Evolutionary conservation across 2,888 invertebrate genomes (phyloP).

Genomic region (Conchocele bisecta): DNA sequence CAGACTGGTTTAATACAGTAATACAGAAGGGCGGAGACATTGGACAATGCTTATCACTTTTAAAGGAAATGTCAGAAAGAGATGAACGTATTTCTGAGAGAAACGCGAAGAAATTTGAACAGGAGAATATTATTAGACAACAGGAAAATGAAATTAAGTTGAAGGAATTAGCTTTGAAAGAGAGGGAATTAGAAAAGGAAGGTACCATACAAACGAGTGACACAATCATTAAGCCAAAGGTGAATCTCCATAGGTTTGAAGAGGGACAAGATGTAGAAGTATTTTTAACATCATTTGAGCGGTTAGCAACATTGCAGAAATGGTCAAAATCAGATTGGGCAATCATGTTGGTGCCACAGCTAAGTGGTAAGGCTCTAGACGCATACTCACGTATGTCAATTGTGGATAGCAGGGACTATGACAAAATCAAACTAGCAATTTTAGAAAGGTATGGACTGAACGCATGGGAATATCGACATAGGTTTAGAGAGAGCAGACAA

Average conservation of each 20-base stretch:
- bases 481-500: background rate
- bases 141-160: background rate
- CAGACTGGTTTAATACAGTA: background rate
- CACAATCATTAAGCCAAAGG: background rate
- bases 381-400: background rate
- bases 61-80: background rate
- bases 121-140: background rate
- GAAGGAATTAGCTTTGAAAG: background rate
- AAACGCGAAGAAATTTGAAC: background rate
- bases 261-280: conserved; percentile 1
- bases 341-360: background rate
- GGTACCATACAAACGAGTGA: background rate
- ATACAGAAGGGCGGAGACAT: background rate
- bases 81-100: background rate
- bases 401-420: background rate
- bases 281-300: background rate
- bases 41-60: background rate
- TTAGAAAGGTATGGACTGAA: background rate
- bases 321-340: conserved; percentile 6
- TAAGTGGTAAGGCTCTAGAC: background rate
- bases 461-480: background rate
- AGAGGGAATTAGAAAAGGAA: background rate
- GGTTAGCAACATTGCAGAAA: background rate
- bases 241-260: background rate
- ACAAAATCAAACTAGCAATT: background rate